phyloP scores from a whole-genome alignment of 2,797 vertebrate genomes.

The Neomorphus geoffroyi region DNA sequence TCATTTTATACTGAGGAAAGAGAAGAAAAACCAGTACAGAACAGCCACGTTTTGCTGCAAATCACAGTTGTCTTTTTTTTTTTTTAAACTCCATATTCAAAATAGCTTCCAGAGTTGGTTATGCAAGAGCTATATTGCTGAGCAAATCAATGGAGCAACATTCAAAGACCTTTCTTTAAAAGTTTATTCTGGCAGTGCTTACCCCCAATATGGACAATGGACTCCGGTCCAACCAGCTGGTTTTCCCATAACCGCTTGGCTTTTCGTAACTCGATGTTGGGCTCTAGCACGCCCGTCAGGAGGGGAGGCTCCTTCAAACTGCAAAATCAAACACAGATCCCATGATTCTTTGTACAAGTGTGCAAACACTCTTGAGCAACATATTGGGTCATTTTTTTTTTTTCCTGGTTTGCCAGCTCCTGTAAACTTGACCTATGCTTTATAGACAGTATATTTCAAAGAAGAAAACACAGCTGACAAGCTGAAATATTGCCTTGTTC shows the following conservation, averaged over 20 bases:
- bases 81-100: not conserved
- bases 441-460: not conserved
- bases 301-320: conserved; percentile 89
- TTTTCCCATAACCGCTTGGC: conserved; percentile 89
- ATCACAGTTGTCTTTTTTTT: not conserved
- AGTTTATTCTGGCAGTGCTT: conserved; percentile 52
- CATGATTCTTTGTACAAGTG: not conserved
- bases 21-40: not conserved
- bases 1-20: not conserved
- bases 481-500: not conserved
- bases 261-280: conserved; percentile 86
- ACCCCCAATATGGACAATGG: conserved; percentile 88
- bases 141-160: not conserved
- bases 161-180: not conserved
- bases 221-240: conserved; percentile 89
- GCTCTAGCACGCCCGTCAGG: conserved; percentile 86
- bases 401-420: not conserved
- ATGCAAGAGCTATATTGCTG: not conserved
- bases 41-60: not conserved
- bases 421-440: not conserved
- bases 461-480: not conserved
- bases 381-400: not conserved
- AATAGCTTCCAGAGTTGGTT: not conserved
- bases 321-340: conserved; percentile 57
- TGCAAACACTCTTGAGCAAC: not conserved